These are phyloP conservation scores for Chlorops oryzae DNA, from an alignment of 1,140 invertebrate genomes.

Conservation along the genomic window DNA sequence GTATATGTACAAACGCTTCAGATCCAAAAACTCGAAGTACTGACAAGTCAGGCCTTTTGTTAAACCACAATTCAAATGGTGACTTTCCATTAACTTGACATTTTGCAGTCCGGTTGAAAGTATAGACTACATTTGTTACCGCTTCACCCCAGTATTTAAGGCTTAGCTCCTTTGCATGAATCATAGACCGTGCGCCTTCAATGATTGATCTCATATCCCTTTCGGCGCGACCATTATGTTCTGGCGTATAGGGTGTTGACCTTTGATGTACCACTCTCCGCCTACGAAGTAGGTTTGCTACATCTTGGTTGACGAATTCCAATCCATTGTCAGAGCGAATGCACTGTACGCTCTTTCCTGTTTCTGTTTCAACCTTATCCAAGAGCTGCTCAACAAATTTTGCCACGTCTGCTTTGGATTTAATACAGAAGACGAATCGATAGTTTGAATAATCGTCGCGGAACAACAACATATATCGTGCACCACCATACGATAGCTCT, in stretches of 20 bases:
- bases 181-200: conserved; percentile 35
- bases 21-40: neutral
- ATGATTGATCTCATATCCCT: conserved; percentile 37
- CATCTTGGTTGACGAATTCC: conserved; percentile 2
- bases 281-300: too few species aligned
- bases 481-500: conserved; percentile 25
- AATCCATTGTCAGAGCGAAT: neutral
- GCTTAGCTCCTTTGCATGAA: conserved; percentile 17
- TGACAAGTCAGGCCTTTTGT: neutral
- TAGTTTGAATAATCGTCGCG: conserved; percentile 17
- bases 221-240: conserved; percentile 32
- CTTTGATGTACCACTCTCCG: too few species aligned
- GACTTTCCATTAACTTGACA: conserved; percentile 19
- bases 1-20: neutral
- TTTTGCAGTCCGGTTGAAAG: conserved; percentile 28
- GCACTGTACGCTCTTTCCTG: neutral
- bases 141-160: conserved; percentile 1
- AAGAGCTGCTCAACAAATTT: neutral
- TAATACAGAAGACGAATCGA: conserved; percentile 45
- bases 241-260: too few species aligned
- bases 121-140: conserved; percentile 21
- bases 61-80: conserved; percentile 22
- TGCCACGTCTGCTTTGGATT: conserved; percentile 21
- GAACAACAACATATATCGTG: conserved; percentile 38
- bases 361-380: neutral